phyloP scores from a whole-genome alignment of 1,140 invertebrate genomes.

The Probaryconus sp. region DNA sequence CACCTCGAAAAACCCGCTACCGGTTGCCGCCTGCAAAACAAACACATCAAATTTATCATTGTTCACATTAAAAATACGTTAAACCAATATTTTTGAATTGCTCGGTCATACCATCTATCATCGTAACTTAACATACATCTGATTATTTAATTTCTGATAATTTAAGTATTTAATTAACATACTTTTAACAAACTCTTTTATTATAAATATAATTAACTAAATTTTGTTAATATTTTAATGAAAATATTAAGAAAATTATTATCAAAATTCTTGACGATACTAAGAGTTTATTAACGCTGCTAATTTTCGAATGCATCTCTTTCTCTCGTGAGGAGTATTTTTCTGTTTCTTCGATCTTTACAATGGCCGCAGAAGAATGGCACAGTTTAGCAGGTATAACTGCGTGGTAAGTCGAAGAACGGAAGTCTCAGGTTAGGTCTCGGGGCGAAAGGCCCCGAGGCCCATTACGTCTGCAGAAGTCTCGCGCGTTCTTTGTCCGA shows the following conservation, averaged over 20 bases:
- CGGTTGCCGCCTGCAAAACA: slow-evolving; percentile 81
- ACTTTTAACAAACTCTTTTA: too few species aligned
- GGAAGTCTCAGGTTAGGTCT: slow-evolving; percentile 66
- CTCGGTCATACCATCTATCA: too few species aligned
- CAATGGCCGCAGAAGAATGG: slow-evolving; percentile 59
- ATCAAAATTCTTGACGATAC: too few species aligned
- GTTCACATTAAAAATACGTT: neutral
- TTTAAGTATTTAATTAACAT: neutral
- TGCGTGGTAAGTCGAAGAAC: slow-evolving; percentile 63
- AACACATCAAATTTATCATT: too few species aligned
- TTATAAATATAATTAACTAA: too few species aligned
- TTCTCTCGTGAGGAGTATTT: slow-evolving; percentile 33
- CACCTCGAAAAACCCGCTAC: slow-evolving; percentile 93
- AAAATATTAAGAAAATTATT: too few species aligned
- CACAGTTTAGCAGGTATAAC: slow-evolving; percentile 61
- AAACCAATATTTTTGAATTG: too few species aligned
- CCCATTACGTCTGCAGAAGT: slow-evolving; percentile 50
- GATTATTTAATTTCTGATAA: too few species aligned
- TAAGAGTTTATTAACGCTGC: slow-evolving; percentile 6
- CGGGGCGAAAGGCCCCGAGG: slow-evolving; percentile 62
- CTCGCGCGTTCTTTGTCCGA: slow-evolving; percentile 28
- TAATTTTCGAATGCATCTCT: slow-evolving; percentile 28
- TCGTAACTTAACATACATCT: too few species aligned
- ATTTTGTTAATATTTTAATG: too few species aligned
- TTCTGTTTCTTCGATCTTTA: slow-evolving; percentile 34